These are phyloP conservation scores for Dysidea cf. avara DNA, from an alignment of 37 sponge, comb jelly and placozoan species.

Conservation along the genomic window DNA sequence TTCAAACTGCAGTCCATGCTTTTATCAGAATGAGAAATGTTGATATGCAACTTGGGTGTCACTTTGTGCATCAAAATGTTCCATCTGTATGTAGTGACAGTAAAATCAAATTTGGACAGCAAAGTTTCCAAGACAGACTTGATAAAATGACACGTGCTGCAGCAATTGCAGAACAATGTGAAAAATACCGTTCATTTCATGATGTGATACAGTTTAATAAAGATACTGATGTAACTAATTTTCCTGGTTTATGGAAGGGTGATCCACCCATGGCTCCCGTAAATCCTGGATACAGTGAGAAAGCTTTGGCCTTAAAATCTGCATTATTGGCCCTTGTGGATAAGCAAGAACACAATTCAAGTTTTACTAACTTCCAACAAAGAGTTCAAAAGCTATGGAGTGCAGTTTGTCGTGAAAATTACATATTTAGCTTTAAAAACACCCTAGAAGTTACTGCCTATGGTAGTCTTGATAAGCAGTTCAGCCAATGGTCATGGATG, in stretches of 20 bases:
- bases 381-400: not conserved
- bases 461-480: not conserved
- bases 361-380: not conserved
- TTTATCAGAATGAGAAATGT: conserved; percentile 17
- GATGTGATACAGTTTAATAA: conserved; percentile 10
- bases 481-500: no score
- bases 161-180: conserved; percentile 1
- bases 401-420: conserved; percentile 20
- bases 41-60: not conserved
- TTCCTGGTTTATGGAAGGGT: conserved; percentile 5
- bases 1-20: conserved; percentile 15
- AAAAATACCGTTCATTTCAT: not conserved
- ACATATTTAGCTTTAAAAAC: conserved; percentile 18
- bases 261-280: conserved; percentile 30
- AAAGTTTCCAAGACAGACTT: not conserved
- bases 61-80: conserved; percentile 13
- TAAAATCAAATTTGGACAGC: not conserved
- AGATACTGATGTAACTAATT: conserved; percentile 1
- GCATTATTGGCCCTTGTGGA: not conserved
- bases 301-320: conserved; percentile 4
- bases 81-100: not conserved
- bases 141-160: not conserved
- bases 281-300: not conserved
- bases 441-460: conserved; percentile 7
- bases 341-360: not conserved